Evolutionary conservation across 2,113 vertebrate species (phyloP), one percentile per base, ranked within the genome.

Genomic region (Amphilophus citrinellus): DNA sequence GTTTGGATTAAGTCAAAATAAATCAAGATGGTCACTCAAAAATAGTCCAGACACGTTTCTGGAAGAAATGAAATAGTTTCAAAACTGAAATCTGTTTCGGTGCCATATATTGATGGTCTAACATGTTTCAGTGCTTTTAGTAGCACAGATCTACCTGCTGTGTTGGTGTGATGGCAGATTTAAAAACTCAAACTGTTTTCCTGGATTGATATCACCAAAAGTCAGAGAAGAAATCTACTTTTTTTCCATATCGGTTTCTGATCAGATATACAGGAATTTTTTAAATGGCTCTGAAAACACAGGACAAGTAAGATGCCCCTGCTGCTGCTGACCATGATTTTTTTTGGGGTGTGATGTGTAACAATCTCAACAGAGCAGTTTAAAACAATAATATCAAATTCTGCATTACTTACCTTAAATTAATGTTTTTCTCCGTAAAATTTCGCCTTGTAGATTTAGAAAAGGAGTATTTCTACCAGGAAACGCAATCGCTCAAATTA

Each of bases 341-440:
- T 39, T 2, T 39, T 27, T 2, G 5, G 63, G 24, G 76, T 68
- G 1, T 57, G 66, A 82, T 35, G 59, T 27, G 27, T 10, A 50
- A 75, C 47, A 80, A 37, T 58, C 42, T 27, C 58, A 82, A 10
- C 56, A 79, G 3, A 6, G 47, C 1, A 42, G 13, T 39, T 39
- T 7, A 79, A 79, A 10, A 85, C 4, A 61, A 13, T 14, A 37
- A 9, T 15, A 6, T 20, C 0, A 79, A 5, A 15, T 27, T 79
- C 71, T 71, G 5, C 5, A n/a, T 53, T 11, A 24, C 88, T 90
- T 79, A 94, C 93, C 88, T 93, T 87, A 22, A 59, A 79, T 4
- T 61, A 6, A 7, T 44, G 8, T 17, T 14, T 27, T 22, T 20
- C 58, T 20, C 44, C 63, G 11, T 47, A n/a, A 62, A 17, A 10